Evolutionary conservation across 2,113 vertebrate genomes (phyloP).

Genomic region (Nicator chloris): DNA sequence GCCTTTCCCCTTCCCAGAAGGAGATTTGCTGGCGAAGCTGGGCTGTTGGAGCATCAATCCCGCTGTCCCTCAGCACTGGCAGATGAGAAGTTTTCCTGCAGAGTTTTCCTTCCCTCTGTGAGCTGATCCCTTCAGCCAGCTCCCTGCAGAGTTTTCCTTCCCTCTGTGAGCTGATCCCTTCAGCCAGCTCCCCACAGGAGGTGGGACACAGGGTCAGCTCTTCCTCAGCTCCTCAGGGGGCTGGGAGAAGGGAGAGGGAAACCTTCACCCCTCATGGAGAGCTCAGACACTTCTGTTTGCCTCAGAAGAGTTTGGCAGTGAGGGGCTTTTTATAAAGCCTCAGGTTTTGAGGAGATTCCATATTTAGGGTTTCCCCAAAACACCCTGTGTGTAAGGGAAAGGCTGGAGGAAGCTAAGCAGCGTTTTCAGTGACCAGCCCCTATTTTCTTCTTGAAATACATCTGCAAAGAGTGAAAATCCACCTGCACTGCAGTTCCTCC

Average conservation of each 20-base stretch:
- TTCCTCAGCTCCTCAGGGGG: not conserved
- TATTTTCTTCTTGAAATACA: not conserved
- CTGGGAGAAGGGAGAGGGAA: not conserved
- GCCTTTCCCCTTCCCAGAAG: not conserved
- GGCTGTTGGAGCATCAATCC: not conserved
- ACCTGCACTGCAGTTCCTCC: not conserved
- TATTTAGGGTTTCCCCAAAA: not conserved
- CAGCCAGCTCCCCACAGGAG: not conserved
- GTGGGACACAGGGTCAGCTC: not conserved
- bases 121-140: not conserved
- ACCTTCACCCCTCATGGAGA: not conserved
- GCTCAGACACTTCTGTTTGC: not conserved
- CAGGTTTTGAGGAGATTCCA: not conserved
- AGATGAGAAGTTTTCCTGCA: not conserved
- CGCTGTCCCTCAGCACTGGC: fast-evolving
- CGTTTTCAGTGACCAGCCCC: not conserved
- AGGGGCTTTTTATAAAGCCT: not conserved
- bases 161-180: not conserved
- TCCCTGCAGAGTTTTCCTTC: too few relatives aligned
- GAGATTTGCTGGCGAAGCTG: not conserved
- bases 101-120: not conserved
- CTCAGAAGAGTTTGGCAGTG: not conserved
- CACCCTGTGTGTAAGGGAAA: fast-evolving
- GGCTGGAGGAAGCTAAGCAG: not conserved
- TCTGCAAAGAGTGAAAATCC: not conserved